Evolutionary conservation across 2,113 vertebrate species (phyloP), one percentile per base, ranked within the genome.

Genomic region (Leuciscus idus): DNA sequence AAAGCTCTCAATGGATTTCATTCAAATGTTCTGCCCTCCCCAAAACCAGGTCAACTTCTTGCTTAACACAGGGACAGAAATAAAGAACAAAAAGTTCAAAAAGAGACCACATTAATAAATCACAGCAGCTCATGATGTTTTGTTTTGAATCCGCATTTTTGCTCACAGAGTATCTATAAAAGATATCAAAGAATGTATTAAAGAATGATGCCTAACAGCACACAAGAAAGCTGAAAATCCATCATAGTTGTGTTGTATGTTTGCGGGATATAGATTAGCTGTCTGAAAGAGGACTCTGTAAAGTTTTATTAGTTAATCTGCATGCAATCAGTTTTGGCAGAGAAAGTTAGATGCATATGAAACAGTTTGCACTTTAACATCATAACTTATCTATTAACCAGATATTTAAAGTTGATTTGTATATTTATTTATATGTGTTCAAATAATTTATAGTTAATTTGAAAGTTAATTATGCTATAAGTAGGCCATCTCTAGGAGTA

Each of bases 41-140:
- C 28, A 26, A 48, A 57, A 39, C 39, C 61, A 77, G 61, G 61
- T 74, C 64, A 43, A 81, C 43, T 80, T 84, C 33, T 76, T 85
- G 28, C 59, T 79, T 36, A 64, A 81, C 61, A 80, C 50, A 33
- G 30, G n/a, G 86, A 64, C 55, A 73, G 30, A 43, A 57, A 66
- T 50, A 19, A 70, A 50, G 39, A 66, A 12, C 13, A 36, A 78
- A 21, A 39, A 50, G 50, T 66, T n/a, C 7, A 84, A 81, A 23
- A 39, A 83, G 48, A 83, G 68, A 72, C 61, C 23, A 12, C 50
- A 62, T 88, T 85, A 84, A 88, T 88, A 88, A 88, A 88, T 85
- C 87, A 82, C 50, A 28, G 73, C 28, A 82, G 70, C 72, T 33
- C 72, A n/a, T 26, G 6, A 30, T 82, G 55, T 78, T 83, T 85